phyloP scores from a whole-genome alignment of 2,113 vertebrate genomes.

The Hippoglossus stenolepis region DNA sequence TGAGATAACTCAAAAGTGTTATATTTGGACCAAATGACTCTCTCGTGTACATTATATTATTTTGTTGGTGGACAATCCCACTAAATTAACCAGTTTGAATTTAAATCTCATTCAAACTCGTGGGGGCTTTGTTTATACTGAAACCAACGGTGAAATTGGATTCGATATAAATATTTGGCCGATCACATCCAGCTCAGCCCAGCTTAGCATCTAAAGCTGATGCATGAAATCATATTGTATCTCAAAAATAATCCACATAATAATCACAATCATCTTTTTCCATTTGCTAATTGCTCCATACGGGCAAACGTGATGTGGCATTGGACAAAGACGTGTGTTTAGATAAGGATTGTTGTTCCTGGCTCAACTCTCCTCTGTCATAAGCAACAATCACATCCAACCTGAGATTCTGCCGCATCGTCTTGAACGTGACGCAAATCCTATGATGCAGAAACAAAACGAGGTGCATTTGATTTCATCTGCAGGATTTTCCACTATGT shows the following conservation, averaged over 20 bases:
- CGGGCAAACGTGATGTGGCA: neutral
- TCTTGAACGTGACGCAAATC: slow-evolving; percentile 26
- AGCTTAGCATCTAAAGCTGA: neutral
- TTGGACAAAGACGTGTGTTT: neutral
- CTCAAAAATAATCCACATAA: neutral
- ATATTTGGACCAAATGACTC: neutral
- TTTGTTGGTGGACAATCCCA: neutral
- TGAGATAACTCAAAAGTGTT: neutral
- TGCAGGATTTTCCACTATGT: slow-evolving; percentile 40
- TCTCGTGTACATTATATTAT: neutral
- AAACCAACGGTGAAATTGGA: neutral
- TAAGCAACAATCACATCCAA: neutral
- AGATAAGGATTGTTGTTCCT: slow-evolving; percentile 13
- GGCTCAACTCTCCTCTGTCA: slow-evolving; percentile 15
- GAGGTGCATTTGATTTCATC: slow-evolving; percentile 33
- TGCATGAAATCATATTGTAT: neutral
- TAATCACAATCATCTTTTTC: neutral
- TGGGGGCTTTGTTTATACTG: neutral
- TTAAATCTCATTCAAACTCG: neutral
- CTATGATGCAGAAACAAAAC: slow-evolving; percentile 19
- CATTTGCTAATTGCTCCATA: neutral
- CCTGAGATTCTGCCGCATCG: no score
- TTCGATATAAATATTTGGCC: slow-evolving; percentile 13
- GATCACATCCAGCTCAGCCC: neutral
- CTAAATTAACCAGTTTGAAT: neutral